Base-by-base conservation (phyloP, 2,113 vertebrate species). In the Petrocephalus microphthalmus region DNA sequence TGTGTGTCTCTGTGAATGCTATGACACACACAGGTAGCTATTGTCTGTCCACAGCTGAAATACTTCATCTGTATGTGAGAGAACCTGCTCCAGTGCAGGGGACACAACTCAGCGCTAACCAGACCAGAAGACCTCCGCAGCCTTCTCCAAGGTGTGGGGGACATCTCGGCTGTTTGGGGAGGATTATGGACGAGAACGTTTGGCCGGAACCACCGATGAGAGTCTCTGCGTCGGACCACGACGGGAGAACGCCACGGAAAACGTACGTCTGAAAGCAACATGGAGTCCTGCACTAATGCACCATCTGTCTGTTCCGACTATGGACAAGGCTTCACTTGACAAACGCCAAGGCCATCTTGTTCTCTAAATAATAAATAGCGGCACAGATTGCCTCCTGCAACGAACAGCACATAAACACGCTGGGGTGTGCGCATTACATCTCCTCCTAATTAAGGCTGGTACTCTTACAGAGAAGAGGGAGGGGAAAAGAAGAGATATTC, bases 241-340 rank as follows among this genome's bases (percentile, higher is more conserved):
- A 86, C 45, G 84, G 19, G 19, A 25, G 71, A 13, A 37, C 47
- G 74, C 57, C 45, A 45, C 15, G 52, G 29, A 37, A 54, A 64
- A 60, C n/a, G 56, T 71, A 51, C 17, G 84, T 83, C 56, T 20
- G 25, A 89, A 25, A 37, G 45, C 57, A 78, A 53, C 57, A 19
- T 51, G 49, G 11, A 37, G 15, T 74, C 60, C 82, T 74, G 17
- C 33, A 37, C 49, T 22, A 20, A 53, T 29, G 54, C 33, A 42
- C 74, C 71, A 84, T 87, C 89, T 87, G 56, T 84, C 85, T 87
- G 74, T 45, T 42, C 56, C 57, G 53, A 84, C 56, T 15, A 49
- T 64, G 74, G 86, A 87, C 47, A 89, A 67, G 67, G 86, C 78
- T 87, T 88, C 33, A 74, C 87, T 84, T 89, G 87, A 89, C 37